phyloP scores from a whole-genome alignment of 2,797 vertebrate genomes.

The Tinamus major region DNA sequence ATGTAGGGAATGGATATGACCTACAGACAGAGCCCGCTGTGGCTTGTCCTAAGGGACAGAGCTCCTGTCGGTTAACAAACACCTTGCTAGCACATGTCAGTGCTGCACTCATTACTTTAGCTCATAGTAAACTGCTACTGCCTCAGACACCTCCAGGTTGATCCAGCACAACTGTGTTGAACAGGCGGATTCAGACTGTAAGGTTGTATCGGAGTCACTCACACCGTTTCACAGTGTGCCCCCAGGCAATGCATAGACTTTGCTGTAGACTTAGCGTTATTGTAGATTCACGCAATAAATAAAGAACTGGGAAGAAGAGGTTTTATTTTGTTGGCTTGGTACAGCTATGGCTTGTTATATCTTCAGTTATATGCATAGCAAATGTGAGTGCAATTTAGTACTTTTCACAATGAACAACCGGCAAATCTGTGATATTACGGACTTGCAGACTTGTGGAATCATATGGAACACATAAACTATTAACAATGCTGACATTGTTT shows the following conservation, averaged over 20 bases:
- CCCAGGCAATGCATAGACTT: background rate
- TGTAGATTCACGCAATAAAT: background rate
- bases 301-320: background rate
- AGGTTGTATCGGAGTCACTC: background rate
- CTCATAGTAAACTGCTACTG: background rate
- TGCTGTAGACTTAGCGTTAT: background rate
- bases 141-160: background rate
- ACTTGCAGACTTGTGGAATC: slow-evolving; percentile 55
- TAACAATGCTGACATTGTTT: slow-evolving; percentile 60
- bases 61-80: background rate
- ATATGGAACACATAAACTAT: slow-evolving; percentile 48
- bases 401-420: background rate
- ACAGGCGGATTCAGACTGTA: background rate
- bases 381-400: accelerated
- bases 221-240: background rate
- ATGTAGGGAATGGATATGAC: background rate
- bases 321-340: background rate
- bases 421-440: background rate
- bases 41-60: background rate
- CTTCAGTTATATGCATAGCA: background rate
- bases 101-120: background rate
- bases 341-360: background rate
- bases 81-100: background rate
- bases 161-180: background rate
- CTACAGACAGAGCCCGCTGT: background rate